Evolutionary conservation across 2,797 vertebrate species (phyloP).

Genomic region (Hirundo rustica): DNA sequence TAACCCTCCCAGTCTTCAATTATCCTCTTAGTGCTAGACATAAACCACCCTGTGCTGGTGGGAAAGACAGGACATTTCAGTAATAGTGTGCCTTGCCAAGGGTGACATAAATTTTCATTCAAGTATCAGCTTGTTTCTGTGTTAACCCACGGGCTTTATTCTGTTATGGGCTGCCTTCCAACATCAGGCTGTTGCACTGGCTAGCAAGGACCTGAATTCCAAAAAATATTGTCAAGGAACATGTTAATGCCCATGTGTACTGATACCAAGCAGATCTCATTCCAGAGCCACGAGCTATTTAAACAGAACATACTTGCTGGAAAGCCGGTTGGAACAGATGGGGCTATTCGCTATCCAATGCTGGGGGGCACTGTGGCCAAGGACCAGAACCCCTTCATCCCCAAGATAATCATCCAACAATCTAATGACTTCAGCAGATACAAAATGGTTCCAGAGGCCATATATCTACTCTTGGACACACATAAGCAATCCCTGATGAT

Average conservation of each 20-base stretch:
- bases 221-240: not conserved
- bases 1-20: not conserved
- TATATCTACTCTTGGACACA: slow-evolving; percentile 24
- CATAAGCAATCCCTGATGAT: slow-evolving; percentile 13
- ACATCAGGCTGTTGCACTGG: not conserved
- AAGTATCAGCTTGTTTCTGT: not conserved
- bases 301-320: not conserved
- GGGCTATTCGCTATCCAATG: fast-evolving
- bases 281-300: not conserved
- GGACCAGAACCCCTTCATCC: not conserved
- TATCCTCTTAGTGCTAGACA: not conserved
- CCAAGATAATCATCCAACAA: not conserved
- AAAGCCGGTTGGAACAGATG: not conserved
- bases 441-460: not conserved
- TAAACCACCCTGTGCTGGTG: not conserved
- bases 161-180: not conserved
- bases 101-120: not conserved
- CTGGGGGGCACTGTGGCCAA: not conserved
- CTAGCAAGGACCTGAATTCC: not conserved
- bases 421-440: slow-evolving; percentile 33
- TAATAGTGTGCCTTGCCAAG: not conserved
- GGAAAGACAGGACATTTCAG: not conserved
- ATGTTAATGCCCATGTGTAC: not conserved
- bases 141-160: not conserved
- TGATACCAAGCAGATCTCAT: not conserved